phyloP scores from a whole-genome alignment of 2,888 invertebrate species.

The Polymixis flavicincta region DNA sequence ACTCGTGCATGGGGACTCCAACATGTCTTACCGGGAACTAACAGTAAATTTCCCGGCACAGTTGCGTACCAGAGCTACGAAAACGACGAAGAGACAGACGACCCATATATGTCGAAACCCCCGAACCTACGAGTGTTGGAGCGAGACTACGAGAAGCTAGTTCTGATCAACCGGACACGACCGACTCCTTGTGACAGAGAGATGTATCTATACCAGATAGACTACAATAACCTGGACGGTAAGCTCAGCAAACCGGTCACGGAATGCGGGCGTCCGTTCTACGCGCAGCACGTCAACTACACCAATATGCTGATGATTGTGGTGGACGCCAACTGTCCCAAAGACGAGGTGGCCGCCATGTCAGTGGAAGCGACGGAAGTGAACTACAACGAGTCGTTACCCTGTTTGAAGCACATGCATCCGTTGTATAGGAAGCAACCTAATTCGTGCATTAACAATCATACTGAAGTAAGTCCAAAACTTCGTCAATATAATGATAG shows the following conservation, averaged over 20 bases:
- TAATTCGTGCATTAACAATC: conserved; percentile 94
- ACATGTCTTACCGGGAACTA: conserved; percentile 5
- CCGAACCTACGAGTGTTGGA: conserved; percentile 85
- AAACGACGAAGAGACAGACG: conserved; percentile 88
- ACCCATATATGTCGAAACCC: conserved; percentile 82
- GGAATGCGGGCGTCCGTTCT: conserved; percentile 91
- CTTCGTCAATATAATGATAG: background rate
- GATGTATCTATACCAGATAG: conserved; percentile 90
- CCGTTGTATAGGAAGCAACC: conserved; percentile 93
- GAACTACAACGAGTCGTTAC: conserved; percentile 91
- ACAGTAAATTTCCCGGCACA: conserved; percentile 64
- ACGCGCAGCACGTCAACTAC: conserved; percentile 93
- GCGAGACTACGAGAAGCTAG: conserved; percentile 91
- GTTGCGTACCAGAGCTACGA: conserved; percentile 85
- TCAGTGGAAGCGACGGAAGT: conserved; percentile 86
- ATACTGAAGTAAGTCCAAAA: conserved; percentile 91
- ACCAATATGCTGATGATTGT: conserved; percentile 95
- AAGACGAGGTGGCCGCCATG: conserved; percentile 84
- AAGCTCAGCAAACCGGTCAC: conserved; percentile 86
- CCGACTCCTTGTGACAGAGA: conserved; percentile 96
- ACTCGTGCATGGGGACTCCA: conserved; percentile 57
- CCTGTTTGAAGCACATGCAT: conserved; percentile 91
- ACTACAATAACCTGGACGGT: conserved; percentile 86
- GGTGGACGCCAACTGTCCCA: conserved; percentile 92
- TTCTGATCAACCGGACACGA: conserved; percentile 94